Conservation (phyloP, 1,140 invertebrate genomes). For the Calephelis nemesis region DNA sequence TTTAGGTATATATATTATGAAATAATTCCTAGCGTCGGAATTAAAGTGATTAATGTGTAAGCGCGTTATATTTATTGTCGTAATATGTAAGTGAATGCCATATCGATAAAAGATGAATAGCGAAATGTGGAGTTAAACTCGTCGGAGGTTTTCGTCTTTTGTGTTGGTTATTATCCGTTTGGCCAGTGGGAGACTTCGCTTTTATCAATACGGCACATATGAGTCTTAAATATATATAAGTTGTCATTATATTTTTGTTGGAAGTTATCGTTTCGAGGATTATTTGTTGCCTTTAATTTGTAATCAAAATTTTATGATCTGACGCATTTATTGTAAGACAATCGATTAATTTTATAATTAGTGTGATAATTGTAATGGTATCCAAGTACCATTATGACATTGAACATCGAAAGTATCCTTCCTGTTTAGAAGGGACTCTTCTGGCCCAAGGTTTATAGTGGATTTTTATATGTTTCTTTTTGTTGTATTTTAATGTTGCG, state of each 20-base stretch:
- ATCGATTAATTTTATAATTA: slow-evolving; percentile 79
- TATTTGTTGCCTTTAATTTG: slow-evolving; percentile 73
- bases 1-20: slow-evolving; percentile 80
- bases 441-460: slow-evolving; percentile 77
- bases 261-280: slow-evolving; percentile 75
- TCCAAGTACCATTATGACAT: slow-evolving; percentile 76
- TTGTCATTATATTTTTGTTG: slow-evolving; percentile 75
- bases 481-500: slow-evolving; percentile 79
- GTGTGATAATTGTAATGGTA: slow-evolving; percentile 78
- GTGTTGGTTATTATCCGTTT: slow-evolving; percentile 52
- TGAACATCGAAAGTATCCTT: slow-evolving; percentile 81
- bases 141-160: slow-evolving; percentile 51
- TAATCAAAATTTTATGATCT: slow-evolving; percentile 77
- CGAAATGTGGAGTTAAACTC: slow-evolving; percentile 75
- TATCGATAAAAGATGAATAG: slow-evolving; percentile 79
- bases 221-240: slow-evolving; percentile 70
- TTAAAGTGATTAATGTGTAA: slow-evolving; percentile 79
- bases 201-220: slow-evolving; percentile 78
- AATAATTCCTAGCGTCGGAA: slow-evolving; percentile 79
- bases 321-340: slow-evolving; percentile 80
- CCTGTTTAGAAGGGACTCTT: slow-evolving; percentile 77
- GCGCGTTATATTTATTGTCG: slow-evolving; percentile 79
- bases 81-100: slow-evolving; percentile 78
- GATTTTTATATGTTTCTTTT: slow-evolving; percentile 78
- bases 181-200: slow-evolving; percentile 48